Evolutionary conservation across 2,113 vertebrate species (phyloP).

Genomic region (Sarotherodon lohbergeri): DNA sequence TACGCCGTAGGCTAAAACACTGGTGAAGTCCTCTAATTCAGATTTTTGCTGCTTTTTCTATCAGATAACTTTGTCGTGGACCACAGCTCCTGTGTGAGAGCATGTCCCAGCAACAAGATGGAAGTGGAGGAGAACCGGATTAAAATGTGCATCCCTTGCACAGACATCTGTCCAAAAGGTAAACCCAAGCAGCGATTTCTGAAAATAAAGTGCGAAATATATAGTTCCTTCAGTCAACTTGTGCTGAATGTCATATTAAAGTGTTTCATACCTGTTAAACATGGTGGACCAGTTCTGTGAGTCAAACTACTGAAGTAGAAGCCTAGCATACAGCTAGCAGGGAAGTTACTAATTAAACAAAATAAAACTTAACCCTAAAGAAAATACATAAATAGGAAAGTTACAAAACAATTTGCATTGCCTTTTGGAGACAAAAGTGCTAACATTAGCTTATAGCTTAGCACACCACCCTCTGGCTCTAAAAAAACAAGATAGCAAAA

Average conservation of each 20-base stretch:
- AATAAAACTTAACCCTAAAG: neutral
- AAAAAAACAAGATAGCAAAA: neutral
- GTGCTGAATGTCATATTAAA: neutral
- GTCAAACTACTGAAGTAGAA: neutral
- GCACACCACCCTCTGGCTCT: neutral
- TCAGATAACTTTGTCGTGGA: slow-evolving; percentile 98
- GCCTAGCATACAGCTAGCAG: neutral
- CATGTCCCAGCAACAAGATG: slow-evolving; percentile 98
- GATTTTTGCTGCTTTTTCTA: neutral
- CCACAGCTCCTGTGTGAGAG: slow-evolving; percentile 94
- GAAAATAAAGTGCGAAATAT: neutral
- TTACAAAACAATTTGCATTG: neutral
- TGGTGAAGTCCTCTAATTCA: neutral
- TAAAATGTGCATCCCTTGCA: slow-evolving; percentile 97
- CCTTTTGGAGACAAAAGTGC: neutral
- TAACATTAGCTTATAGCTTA: neutral
- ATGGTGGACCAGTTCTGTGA: neutral
- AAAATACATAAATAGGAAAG: neutral
- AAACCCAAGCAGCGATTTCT: neutral
- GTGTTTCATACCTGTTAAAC: neutral
- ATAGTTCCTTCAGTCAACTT: neutral
- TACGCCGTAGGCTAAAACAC: neutral
- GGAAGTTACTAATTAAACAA: neutral
- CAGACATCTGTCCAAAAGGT: slow-evolving; percentile 99
- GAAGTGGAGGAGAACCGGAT: slow-evolving; percentile 95